A percentile compares a stretch with the other conserved stretches of the same genome.
Conservation (phyloP, 1,140 invertebrate species). For the Ectropis grisescens region DNA sequence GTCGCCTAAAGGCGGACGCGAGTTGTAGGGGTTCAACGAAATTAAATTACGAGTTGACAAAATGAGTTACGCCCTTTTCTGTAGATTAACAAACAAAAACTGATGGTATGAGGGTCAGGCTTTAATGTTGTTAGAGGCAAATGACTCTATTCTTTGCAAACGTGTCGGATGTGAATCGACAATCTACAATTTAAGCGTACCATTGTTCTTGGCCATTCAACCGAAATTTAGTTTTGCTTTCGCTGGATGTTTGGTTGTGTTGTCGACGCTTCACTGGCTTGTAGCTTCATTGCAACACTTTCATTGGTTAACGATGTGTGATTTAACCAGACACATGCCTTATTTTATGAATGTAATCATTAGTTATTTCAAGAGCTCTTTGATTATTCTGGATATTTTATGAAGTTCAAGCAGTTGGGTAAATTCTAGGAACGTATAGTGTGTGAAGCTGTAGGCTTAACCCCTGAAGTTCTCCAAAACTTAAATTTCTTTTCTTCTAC, state of each 20-base stretch:
- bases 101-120: slow-evolving; percentile 60
- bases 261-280: slow-evolving; percentile 9
- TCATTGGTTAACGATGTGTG: no score
- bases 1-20: slow-evolving; percentile 21
- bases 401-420: no score
- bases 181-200: slow-evolving; percentile 56
- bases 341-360: no score
- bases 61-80: slow-evolving; percentile 69
- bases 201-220: slow-evolving; percentile 62
- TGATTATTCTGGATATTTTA: no score
- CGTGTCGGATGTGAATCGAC: slow-evolving; percentile 40
- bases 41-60: slow-evolving; percentile 68
- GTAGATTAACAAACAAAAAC: slow-evolving; percentile 69
- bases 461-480: no score
- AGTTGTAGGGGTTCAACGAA: slow-evolving; percentile 48
- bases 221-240: slow-evolving; percentile 61
- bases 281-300: no score
- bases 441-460: no score
- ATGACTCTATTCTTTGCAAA: slow-evolving; percentile 61
- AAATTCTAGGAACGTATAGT: no score
- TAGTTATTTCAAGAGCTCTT: no score
- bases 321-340: no score
- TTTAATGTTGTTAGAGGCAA: slow-evolving; percentile 63
- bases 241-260: slow-evolving; percentile 43
- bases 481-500: no score